These are phyloP conservation scores for Poeciliopsis gracilis DNA, from an alignment of 2,797 vertebrate genomes.

Conservation along the genomic window DNA sequence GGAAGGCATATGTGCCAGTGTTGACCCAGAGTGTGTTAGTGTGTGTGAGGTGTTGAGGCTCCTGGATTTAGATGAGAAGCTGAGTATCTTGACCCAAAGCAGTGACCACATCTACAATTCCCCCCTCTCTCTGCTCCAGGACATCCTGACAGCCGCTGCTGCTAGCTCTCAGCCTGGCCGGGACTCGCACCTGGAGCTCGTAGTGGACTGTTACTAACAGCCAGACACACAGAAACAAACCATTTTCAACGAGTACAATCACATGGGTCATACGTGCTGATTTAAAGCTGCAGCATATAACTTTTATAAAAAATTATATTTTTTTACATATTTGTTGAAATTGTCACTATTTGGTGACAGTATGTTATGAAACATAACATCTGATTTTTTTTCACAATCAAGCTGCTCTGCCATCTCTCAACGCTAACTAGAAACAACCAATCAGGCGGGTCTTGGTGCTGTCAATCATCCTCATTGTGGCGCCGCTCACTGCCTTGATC, in stretches of 20 bases:
- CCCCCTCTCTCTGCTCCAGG: constrained; percentile 78
- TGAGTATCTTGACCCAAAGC: constrained; percentile 73
- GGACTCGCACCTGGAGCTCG: constrained; percentile 55
- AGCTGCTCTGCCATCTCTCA: too few relatives aligned
- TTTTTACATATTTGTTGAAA: too few relatives aligned
- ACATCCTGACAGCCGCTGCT: constrained; percentile 59
- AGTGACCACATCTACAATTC: constrained; percentile 82
- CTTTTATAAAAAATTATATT: too few relatives aligned
- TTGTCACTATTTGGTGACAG: too few relatives aligned
- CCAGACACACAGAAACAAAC: constrained; percentile 1
- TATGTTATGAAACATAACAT: too few relatives aligned
- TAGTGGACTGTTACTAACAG: constrained; percentile 77
- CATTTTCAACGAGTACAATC: not conserved
- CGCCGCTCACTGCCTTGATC: too few relatives aligned
- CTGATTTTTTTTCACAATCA: too few relatives aligned
- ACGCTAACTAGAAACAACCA: too few relatives aligned
- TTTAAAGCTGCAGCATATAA: not conserved
- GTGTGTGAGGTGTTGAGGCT: constrained; percentile 57
- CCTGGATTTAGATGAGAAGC: constrained; percentile 64
- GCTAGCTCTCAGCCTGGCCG: constrained; percentile 40
- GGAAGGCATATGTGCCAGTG: not conserved
- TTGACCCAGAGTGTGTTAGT: not conserved
- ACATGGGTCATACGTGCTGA: not conserved
- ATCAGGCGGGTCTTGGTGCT: too few relatives aligned
- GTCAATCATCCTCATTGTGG: too few relatives aligned